Base-by-base conservation (phyloP, 2,888 invertebrate genomes). In the Entomobrya proxima region DNA sequence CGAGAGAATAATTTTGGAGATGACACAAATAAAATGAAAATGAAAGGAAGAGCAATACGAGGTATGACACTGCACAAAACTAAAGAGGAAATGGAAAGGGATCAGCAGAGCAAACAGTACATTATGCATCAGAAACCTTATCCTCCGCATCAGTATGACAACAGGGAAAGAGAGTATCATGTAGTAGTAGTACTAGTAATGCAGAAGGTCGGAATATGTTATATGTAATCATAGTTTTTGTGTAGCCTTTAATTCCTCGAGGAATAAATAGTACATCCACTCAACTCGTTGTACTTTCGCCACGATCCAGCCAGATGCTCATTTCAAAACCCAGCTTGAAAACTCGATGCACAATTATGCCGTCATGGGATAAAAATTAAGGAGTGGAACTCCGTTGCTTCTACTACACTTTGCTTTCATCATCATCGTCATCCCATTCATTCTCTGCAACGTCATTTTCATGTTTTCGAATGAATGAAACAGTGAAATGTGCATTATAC, bases 311-410 rank as follows among this genome's bases (percentile, higher is more conserved):
- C n/a, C n/a, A n/a, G n/a, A n/a, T n/a, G n/a, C n/a, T n/a, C n/a
- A n/a, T n/a, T n/a, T n/a, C n/a, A n/a, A n/a, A 79, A 69, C 40
- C 69, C 55, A 32, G 52, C 40, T 58, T 81, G 74, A 74, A 81
- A 81, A 81, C 61, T 72, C 81, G 74, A 47, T 81, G 81, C 35
- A 74, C 58, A 81, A 81, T 80, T 80, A 80, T 81, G 47, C 58
- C 37, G 61, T 61, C 81, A 61, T 55, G 74, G 81, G 47, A 81
- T 74, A 74, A 74, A 47, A 81, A 58, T 74, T 81, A 81, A 74
- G 69, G 69, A 80, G 44, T 18, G 27, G 61, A 30, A 47, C 58
- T 24, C 24, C 13, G 18, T 44, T 74, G 69, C 52, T 37, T 69
- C 67, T 47, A 47, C 50, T n/a, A 1, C 35, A 58, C 27, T 9